Evolutionary conservation across 1,140 invertebrate species (phyloP).

Genomic region (Lasaia peninsularis): DNA sequence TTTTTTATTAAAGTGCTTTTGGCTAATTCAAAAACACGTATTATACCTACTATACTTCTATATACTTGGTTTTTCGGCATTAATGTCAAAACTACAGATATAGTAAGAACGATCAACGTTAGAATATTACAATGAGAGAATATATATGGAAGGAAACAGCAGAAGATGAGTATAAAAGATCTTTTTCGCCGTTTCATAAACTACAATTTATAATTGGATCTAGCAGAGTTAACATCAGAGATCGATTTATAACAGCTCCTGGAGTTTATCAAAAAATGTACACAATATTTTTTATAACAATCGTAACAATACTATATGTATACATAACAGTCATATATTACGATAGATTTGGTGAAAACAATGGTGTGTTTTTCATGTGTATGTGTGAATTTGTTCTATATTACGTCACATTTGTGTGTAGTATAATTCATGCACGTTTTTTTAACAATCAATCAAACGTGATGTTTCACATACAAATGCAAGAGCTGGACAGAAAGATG

Average conservation of each 20-base stretch:
- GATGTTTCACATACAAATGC: slow-evolving; percentile 42
- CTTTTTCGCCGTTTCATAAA: slow-evolving; percentile 26
- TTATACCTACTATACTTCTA: too few species aligned
- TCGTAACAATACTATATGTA: background rate
- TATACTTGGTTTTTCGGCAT: too few species aligned
- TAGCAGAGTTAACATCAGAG: slow-evolving; percentile 35
- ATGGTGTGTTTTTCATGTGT: background rate
- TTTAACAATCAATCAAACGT: slow-evolving; percentile 34
- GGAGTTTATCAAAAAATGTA: slow-evolving; percentile 40
- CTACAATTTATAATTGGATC: slow-evolving; percentile 36
- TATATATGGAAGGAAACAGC: slow-evolving; percentile 45
- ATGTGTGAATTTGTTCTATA: slow-evolving; percentile 15
- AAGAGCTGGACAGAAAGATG: slow-evolving; percentile 47
- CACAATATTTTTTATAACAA: slow-evolving; percentile 27
- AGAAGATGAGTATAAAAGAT: slow-evolving; percentile 37
- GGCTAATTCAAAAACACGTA: too few species aligned
- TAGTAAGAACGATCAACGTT: too few species aligned
- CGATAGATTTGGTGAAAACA: background rate
- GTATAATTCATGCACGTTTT: slow-evolving; percentile 41
- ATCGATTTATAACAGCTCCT: slow-evolving; percentile 40
- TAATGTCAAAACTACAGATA: too few species aligned
- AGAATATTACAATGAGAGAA: slow-evolving; percentile 22
- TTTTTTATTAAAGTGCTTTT: too few species aligned
- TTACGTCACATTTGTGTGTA: slow-evolving; percentile 24
- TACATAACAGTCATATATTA: background rate